Base-by-base conservation (phyloP, 64 coral and sea anemone genomes). In the Anthopleura sola region DNA sequence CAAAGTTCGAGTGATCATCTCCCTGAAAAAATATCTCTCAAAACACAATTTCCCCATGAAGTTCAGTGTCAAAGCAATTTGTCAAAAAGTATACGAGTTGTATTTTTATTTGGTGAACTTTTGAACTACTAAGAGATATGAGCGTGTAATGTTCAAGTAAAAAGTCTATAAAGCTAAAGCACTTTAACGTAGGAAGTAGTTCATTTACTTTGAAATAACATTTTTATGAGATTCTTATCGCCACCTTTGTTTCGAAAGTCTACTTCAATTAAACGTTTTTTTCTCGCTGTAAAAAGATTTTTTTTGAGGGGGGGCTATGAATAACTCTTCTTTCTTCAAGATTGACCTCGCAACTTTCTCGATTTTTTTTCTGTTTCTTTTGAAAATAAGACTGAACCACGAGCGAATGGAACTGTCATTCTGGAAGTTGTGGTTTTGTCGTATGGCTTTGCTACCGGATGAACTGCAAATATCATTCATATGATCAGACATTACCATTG, bases 21-120 rank as follows among this genome's bases (percentile, higher is more conserved):
- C 26, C 6, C 66, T 71, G 66, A 71, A 71, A 71, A 71, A 71
- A 71, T 71, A 71, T n/a, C n/a, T 71, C n/a, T 71, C 28, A 14
- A 16, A 71, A 71, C 28, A 71, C n/a, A 31, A 71, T 32, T 32
- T 71, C 11, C 12, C 66, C 66, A 3, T 15, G n/a, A 15, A 71
- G 11, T 32, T 71, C 29, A 29, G 29, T 71, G 66, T 71, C 66
- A 71, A 71, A 71, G 66, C 28, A 71, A 71, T 71, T 71, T 71
- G 66, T 71, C 66, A 71, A 71, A 71, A 71, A 31, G 11, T 71
- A 71, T 15, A 71, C 66, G 66, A 71, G 29, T 31, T 1, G 13
- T 71, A 34, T 71, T 71, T 33, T 71, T 32, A 71, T 71, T 34
- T 34, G 26, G 15, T 79, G 76, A 79, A 79, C 76, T 79, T 79